Conservation (phyloP, 2,888 invertebrate genomes). For the Drosophila koepferae region DNA sequence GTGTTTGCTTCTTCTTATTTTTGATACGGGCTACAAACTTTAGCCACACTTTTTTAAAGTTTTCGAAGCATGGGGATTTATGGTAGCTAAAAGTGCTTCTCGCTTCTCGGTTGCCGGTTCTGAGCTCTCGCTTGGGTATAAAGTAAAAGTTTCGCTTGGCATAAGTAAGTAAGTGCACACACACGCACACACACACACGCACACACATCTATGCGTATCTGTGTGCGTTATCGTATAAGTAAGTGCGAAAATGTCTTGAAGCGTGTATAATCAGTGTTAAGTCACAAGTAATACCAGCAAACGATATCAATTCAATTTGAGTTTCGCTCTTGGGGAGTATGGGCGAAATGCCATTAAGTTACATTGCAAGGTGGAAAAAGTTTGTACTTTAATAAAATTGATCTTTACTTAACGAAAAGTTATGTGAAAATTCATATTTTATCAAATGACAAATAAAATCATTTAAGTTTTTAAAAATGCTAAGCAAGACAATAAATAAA, state of each 20-base stretch:
- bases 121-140: constrained; percentile 47
- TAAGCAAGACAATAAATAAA: no score
- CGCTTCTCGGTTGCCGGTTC: constrained; percentile 41
- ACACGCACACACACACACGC: constrained; percentile 10
- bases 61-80: constrained; percentile 64
- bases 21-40: constrained; percentile 57
- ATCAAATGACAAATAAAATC: no score
- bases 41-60: constrained; percentile 52
- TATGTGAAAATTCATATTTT: neutral
- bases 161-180: constrained; percentile 34
- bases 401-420: neutral
- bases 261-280: constrained; percentile 70
- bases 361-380: neutral
- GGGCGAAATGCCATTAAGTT: constrained; percentile 11
- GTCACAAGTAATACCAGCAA: constrained; percentile 62
- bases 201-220: constrained; percentile 2
- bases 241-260: constrained; percentile 51
- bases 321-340: neutral
- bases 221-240: constrained; percentile 40
- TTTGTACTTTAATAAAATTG: constrained; percentile 1
- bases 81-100: constrained; percentile 63
- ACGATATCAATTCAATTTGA: constrained; percentile 55
- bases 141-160: constrained; percentile 63
- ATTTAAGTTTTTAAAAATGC: no score
- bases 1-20: constrained; percentile 22